phyloP scores from a whole-genome alignment of 2,797 vertebrate genomes.

The Columba guinea region DNA sequence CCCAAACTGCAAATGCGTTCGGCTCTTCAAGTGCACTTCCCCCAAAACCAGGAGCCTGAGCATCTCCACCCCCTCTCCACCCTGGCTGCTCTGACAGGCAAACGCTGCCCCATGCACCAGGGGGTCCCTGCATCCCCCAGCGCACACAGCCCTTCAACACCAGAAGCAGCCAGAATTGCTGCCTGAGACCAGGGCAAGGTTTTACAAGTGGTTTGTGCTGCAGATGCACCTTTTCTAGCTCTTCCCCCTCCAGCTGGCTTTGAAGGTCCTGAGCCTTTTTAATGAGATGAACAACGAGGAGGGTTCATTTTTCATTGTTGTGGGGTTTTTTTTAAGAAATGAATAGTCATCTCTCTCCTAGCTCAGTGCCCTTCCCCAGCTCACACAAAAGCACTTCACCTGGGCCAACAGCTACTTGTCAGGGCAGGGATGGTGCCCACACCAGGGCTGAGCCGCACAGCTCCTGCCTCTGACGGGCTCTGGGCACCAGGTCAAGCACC shows the following conservation, averaged over 20 bases:
- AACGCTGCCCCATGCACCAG: neutral
- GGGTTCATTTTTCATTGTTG: neutral
- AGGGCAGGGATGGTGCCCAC: neutral
- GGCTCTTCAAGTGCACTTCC: neutral
- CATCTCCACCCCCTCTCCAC: neutral
- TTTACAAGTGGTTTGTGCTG: too few species aligned
- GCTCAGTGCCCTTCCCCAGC: neutral
- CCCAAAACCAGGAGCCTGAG: neutral
- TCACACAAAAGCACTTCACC: neutral
- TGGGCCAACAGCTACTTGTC: neutral
- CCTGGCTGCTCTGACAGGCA: neutral
- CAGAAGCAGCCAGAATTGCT: neutral
- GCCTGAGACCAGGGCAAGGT: too few species aligned
- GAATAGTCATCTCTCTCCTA: neutral
- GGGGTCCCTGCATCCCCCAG: neutral
- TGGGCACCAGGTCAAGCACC: fast-evolving
- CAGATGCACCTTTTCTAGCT: neutral
- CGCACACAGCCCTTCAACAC: neutral
- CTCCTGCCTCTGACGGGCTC: fast-evolving
- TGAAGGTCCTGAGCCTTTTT: neutral
- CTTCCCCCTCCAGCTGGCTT: neutral
- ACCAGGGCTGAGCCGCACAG: neutral
- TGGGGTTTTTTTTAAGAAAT: neutral
- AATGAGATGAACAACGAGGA: neutral
- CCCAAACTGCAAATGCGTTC: neutral